A percentile compares a stretch with the other conserved stretches of the same genome.
Conservation (phyloP, 2,888 invertebrate species). For the Stenotaenia linearis region DNA sequence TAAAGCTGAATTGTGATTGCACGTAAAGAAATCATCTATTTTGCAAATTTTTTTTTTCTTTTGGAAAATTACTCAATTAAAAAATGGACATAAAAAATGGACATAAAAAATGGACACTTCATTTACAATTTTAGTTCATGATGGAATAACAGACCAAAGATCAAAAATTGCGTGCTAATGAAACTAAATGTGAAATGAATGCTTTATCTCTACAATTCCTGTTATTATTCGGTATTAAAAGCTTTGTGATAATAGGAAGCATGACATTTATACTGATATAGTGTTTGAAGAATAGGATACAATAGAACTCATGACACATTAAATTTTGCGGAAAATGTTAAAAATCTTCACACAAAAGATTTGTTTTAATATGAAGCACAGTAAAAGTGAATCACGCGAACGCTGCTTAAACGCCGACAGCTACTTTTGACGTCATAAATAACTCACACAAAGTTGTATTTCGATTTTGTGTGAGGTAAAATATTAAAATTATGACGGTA, state of each 20-base stretch:
- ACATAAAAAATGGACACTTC: too few species aligned
- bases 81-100: too few species aligned
- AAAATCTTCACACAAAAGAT: not conserved
- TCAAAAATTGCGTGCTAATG: too few species aligned
- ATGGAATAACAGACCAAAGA: too few species aligned
- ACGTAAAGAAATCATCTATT: not conserved
- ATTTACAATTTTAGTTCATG: too few species aligned
- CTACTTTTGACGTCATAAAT: not conserved
- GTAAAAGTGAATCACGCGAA: not conserved
- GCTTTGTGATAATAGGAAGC: not conserved
- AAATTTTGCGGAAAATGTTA: not conserved
- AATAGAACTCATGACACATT: not conserved
- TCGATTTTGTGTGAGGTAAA: not conserved
- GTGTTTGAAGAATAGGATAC: not conserved
- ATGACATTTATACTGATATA: not conserved
- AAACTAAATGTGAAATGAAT: not conserved
- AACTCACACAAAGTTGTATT: not conserved
- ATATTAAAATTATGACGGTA: not conserved
- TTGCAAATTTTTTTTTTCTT: too few species aligned
- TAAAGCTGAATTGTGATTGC: not conserved
- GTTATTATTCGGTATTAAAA: not conserved
- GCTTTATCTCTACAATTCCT: not conserved
- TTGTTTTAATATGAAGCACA: not conserved
- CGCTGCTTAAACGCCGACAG: not conserved
- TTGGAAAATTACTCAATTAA: not conserved